Conservation (phyloP, 64 coral and sea anemone genomes). For the Stylophora pistillata region DNA sequence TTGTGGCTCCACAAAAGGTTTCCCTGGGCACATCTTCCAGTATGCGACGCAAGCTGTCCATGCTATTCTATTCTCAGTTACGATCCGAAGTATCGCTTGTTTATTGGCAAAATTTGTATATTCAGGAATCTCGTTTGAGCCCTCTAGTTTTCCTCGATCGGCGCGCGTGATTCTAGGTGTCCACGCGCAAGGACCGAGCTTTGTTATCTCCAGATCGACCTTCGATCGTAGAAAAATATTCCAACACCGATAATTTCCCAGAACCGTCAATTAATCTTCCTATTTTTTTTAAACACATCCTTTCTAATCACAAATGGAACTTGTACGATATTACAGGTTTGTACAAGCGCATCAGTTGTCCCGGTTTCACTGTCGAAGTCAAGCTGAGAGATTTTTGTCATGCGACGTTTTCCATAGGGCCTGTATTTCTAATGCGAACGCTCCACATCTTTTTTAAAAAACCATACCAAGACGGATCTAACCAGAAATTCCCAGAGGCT, state of each 20-base stretch:
- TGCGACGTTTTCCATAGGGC: neutral
- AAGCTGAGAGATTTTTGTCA: neutral
- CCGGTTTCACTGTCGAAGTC: neutral
- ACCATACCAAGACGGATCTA: neutral
- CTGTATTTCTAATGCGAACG: neutral
- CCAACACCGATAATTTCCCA: slow-evolving; percentile 47
- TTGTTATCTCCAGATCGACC: slow-evolving; percentile 40
- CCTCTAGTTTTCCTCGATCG: slow-evolving; percentile 46
- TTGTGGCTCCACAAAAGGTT: slow-evolving; percentile 11
- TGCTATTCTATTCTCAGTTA: slow-evolving; percentile 53
- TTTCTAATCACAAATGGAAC: slow-evolving; percentile 56
- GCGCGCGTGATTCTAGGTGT: neutral
- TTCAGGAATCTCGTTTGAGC: slow-evolving; percentile 10
- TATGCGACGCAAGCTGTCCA: slow-evolving; percentile 58
- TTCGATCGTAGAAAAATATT: slow-evolving; percentile 59
- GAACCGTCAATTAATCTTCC: neutral
- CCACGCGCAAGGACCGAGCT: slow-evolving; percentile 9
- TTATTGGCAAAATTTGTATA: slow-evolving; percentile 31
- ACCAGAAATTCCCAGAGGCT: neutral
- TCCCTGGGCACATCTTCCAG: slow-evolving; percentile 17
- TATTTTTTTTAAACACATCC: slow-evolving; percentile 22
- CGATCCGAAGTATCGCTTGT: slow-evolving; percentile 60
- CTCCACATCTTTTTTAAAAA: neutral
- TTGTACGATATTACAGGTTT: slow-evolving; percentile 13
- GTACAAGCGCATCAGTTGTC: neutral